Evolutionary conservation across 2,888 invertebrate species (phyloP).

Genomic region (Amphiduros pacificus): DNA sequence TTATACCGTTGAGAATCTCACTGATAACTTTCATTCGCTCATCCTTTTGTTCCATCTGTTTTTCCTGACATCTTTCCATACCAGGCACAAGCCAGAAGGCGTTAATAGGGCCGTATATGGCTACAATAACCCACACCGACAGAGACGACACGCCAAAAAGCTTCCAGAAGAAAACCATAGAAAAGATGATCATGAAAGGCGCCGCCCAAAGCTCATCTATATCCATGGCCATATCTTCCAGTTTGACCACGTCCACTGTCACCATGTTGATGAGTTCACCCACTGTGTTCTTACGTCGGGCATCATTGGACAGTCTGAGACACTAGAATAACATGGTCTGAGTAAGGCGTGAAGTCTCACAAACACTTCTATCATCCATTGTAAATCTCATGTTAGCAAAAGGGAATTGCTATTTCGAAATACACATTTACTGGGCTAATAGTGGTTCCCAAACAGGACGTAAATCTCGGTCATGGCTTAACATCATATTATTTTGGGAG

Average conservation of each 20-base stretch:
- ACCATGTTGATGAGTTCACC: background rate
- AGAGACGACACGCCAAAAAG: background rate
- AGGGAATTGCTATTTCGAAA: too few relatives aligned
- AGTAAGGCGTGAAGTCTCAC: too few relatives aligned
- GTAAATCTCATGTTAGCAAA: too few relatives aligned
- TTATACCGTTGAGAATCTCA: background rate
- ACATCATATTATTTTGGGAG: too few relatives aligned
- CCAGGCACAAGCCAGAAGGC: background rate
- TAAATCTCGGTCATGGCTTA: too few relatives aligned
- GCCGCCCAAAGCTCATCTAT: background rate
- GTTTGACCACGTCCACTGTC: background rate
- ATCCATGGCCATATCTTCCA: background rate
- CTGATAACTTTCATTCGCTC: background rate
- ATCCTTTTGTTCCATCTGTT: background rate
- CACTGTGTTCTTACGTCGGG: background rate
- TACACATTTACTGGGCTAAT: too few relatives aligned
- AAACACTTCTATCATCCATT: too few relatives aligned
- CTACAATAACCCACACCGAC: background rate
- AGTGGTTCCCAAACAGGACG: too few relatives aligned
- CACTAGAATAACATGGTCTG: too few relatives aligned
- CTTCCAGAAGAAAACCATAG: background rate
- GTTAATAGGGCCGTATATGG: background rate
- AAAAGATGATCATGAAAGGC: background rate
- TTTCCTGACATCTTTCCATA: background rate
- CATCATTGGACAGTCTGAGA: background rate